phyloP scores from a whole-genome alignment of 2,113 vertebrate species.

The Nothobranchius furzeri region DNA sequence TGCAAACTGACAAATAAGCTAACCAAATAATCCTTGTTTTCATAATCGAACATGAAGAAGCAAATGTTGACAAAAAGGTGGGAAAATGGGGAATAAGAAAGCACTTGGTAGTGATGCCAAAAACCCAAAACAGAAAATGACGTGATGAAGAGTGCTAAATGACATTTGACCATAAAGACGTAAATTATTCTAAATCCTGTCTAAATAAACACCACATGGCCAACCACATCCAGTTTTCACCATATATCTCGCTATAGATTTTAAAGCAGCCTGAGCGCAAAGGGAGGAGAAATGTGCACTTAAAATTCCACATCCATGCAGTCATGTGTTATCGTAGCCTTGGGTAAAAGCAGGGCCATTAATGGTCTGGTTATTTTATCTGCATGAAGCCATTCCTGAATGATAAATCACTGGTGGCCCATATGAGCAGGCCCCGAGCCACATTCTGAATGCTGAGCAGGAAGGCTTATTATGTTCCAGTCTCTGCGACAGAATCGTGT shows the following conservation, averaged over 20 bases:
- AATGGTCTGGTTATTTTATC: conserved; percentile 76
- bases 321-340: conserved; percentile 73
- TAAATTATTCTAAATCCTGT: not conserved
- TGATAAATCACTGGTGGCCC: conserved; percentile 67
- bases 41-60: not conserved
- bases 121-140: not conserved
- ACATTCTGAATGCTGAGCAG: conserved; percentile 32
- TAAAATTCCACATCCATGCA: conserved; percentile 67
- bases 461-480: conserved; percentile 38
- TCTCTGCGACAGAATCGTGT: conserved; percentile 11
- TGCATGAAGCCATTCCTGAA: conserved; percentile 66
- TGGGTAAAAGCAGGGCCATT: conserved; percentile 66
- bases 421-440: conserved; percentile 31
- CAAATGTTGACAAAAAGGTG: not conserved
- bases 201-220: not conserved
- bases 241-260: conserved; percentile 4
- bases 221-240: not conserved
- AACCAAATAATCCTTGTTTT: conserved; percentile 1
- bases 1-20: conserved; percentile 11
- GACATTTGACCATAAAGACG: not conserved
- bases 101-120: too few species aligned
- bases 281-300: conserved; percentile 44
- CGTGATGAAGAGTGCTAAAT: not conserved
- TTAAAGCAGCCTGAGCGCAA: conserved; percentile 31
- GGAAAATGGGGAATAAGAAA: not conserved